phyloP scores from a whole-genome alignment of 2,888 invertebrate genomes.

The Drosophila emarginata region DNA sequence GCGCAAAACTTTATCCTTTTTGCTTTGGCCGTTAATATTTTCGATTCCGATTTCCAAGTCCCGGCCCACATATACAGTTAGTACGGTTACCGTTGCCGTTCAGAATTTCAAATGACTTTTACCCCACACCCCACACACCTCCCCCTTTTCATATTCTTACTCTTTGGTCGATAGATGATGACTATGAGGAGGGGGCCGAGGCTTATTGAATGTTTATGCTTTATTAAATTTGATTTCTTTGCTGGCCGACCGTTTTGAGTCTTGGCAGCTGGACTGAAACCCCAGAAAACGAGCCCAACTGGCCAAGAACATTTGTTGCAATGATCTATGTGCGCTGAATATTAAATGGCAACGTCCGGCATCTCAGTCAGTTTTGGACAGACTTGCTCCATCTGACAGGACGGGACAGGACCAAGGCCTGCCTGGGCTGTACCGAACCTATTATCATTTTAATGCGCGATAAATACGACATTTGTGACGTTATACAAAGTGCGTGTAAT shows the following conservation, averaged over 20 bases:
- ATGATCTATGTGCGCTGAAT: constrained; percentile 82
- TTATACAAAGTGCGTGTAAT: constrained; percentile 78
- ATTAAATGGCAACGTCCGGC: constrained; percentile 72
- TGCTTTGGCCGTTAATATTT: constrained; percentile 74
- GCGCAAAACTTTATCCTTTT: constrained; percentile 78
- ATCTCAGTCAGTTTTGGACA: not conserved
- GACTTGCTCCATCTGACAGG: too few relatives aligned
- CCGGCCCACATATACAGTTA: constrained; percentile 10
- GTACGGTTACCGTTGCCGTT: constrained; percentile 45
- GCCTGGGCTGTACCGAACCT: constrained; percentile 9
- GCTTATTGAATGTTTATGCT: constrained; percentile 83
- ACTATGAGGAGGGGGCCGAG: constrained; percentile 32
- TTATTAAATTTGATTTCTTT: constrained; percentile 82
- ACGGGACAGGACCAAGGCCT: not conserved
- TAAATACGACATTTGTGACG: constrained; percentile 80
- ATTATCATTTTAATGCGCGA: constrained; percentile 82
- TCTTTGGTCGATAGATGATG: not conserved
- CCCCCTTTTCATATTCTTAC: not conserved
- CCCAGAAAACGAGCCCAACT: constrained; percentile 36
- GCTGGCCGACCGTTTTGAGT: constrained; percentile 28
- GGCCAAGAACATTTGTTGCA: constrained; percentile 75
- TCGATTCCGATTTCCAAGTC: constrained; percentile 64
- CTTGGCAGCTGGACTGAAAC: constrained; percentile 38
- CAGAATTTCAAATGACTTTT: constrained; percentile 78
- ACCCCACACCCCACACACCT: constrained; percentile 20